These are phyloP conservation scores for Buathra laborator DNA, from an alignment of 2,888 invertebrate species.

Conservation along the genomic window DNA sequence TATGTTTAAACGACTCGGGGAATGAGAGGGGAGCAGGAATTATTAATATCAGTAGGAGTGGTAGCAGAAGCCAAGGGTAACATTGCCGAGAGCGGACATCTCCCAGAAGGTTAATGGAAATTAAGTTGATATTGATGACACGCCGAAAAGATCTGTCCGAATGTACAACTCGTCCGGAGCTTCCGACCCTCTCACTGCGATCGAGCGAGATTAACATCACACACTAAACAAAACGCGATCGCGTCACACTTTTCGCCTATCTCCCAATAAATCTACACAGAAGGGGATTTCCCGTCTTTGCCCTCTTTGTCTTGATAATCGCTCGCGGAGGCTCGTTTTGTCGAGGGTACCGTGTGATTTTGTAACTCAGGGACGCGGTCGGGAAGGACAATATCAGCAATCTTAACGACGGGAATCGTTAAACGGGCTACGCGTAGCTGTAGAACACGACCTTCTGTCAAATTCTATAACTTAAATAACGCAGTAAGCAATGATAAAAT, in stretches of 20 bases:
- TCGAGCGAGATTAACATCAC: slow-evolving; percentile 20
- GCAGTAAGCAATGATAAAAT: too few relatives aligned
- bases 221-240: slow-evolving; percentile 1
- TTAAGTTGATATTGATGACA: slow-evolving; percentile 15
- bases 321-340: neutral
- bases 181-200: slow-evolving; percentile 2
- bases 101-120: slow-evolving; percentile 14
- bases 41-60: neutral
- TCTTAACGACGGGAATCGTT: neutral
- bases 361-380: neutral
- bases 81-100: neutral
- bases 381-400: neutral
- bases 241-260: neutral
- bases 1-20: neutral
- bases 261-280: neutral
- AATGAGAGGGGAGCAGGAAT: neutral
- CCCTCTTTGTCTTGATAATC: neutral
- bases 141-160: neutral
- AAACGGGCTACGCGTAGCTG: neutral
- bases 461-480: too few relatives aligned
- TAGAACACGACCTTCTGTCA: too few relatives aligned
- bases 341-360: neutral
- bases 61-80: slow-evolving; percentile 5
- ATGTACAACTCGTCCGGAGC: slow-evolving; percentile 10
- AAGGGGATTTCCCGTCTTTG: neutral